Evolutionary conservation across 2,113 vertebrate genomes (phyloP).

Genomic region (Gallinago paraguaiae): DNA sequence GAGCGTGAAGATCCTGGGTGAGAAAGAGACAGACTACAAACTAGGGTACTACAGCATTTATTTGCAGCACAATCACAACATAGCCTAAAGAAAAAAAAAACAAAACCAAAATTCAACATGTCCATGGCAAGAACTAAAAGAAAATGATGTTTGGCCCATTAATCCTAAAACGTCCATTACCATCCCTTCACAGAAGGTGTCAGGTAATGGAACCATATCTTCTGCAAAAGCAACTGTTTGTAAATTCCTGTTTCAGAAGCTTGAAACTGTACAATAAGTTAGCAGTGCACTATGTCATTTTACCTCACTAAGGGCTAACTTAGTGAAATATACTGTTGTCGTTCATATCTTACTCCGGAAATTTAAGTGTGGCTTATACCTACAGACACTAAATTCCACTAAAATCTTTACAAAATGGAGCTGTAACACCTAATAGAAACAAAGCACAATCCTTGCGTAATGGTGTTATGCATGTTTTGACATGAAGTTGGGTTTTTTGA

Average conservation of each 20-base stretch:
- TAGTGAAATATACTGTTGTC: not conserved
- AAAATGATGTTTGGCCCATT: not conserved
- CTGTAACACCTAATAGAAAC: not conserved
- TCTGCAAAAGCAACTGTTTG: not conserved
- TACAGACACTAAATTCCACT: not conserved
- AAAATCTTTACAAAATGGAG: not conserved
- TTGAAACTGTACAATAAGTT: not conserved
- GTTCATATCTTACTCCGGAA: not conserved
- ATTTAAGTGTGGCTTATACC: not conserved
- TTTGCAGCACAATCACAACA: not conserved
- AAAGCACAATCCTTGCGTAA: not conserved
- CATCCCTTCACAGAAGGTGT: not conserved
- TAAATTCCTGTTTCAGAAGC: not conserved
- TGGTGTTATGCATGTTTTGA: not conserved
- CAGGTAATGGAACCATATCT: not conserved
- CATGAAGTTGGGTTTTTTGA: not conserved
- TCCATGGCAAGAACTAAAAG: not conserved
- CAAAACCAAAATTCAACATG: not conserved
- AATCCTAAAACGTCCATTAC: not conserved
- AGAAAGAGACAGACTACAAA: not conserved
- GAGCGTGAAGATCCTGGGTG: not conserved
- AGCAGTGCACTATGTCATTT: not conserved
- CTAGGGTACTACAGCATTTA: not conserved
- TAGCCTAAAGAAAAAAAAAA: not conserved
- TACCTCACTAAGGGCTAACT: not conserved